Percentiles rank a stretch among this genome's conserved stretches.
phyloP scores from a whole-genome alignment of 2,888 invertebrate genomes.

The Cenopis cana region DNA sequence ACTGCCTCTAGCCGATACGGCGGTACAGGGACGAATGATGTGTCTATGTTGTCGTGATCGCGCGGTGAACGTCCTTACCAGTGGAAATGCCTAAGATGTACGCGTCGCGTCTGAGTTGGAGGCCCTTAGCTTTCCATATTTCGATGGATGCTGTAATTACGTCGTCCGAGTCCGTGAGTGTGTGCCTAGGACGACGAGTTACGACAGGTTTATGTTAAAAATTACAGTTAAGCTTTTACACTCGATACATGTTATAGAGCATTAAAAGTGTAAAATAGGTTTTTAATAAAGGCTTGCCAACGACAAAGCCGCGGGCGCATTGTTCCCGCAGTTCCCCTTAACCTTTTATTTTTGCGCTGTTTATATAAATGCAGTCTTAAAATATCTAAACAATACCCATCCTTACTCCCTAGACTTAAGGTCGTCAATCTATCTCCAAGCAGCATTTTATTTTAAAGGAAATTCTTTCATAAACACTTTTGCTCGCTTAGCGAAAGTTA shows the following conservation, averaged over 20 bases:
- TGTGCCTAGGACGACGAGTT: too few relatives aligned
- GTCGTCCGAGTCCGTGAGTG: too few relatives aligned
- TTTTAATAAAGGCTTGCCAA: conserved; percentile 67
- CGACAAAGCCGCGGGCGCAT: conserved; percentile 62
- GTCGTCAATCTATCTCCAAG: conserved; percentile 13
- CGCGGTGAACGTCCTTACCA: too few relatives aligned
- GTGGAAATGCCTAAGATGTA: too few relatives aligned
- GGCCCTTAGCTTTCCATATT: too few relatives aligned
- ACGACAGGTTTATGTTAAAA: too few relatives aligned
- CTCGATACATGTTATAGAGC: conserved; percentile 48
- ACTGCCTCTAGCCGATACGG: too few relatives aligned
- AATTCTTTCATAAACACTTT: conserved; percentile 31
- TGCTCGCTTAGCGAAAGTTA: background rate
- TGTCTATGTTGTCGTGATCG: too few relatives aligned
- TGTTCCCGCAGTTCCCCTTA: conserved; percentile 55
- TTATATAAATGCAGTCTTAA: conserved; percentile 24
- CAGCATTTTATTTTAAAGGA: conserved; percentile 23
- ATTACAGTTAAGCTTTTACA: background rate
- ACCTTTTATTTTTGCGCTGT: conserved; percentile 58
- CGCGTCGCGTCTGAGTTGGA: too few relatives aligned
- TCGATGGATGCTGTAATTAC: too few relatives aligned
- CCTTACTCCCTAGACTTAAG: background rate
- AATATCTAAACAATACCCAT: background rate
- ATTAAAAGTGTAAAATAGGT: conserved; percentile 64
- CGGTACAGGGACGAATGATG: too few relatives aligned